Conservation (phyloP, 2,113 vertebrate species). For the Chloropsis hardwickii region DNA sequence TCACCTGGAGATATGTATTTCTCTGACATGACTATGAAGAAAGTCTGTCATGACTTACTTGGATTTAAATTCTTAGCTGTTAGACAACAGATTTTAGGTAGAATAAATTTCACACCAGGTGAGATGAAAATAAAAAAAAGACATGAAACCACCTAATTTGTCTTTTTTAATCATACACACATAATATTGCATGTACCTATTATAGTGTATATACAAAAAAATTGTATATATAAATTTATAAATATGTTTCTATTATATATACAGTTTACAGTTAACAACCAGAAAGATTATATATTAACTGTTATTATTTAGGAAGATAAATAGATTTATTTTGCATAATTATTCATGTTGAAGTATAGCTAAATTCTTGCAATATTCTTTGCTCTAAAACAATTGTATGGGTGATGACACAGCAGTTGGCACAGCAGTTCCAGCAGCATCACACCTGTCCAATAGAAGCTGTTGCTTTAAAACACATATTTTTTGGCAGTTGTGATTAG, state of each 20-base stretch:
- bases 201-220: background rate
- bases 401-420: background rate
- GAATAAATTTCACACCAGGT: background rate
- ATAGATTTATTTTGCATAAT: background rate
- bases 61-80: background rate
- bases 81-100: background rate
- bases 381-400: background rate
- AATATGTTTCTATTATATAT: background rate
- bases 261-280: background rate
- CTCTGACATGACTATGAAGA: background rate
- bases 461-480: rapidly evolving
- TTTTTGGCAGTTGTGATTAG: background rate
- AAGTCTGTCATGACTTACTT: background rate
- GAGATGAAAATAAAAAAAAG: background rate
- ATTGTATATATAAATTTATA: background rate
- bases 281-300: background rate
- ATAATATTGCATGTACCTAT: background rate
- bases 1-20: background rate
- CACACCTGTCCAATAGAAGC: background rate
- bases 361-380: background rate
- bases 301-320: background rate
- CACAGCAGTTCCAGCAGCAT: background rate
- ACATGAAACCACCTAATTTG: rapidly evolving
- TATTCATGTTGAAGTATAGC: background rate
- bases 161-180: background rate